A percentile compares a stretch with the other conserved stretches of the same genome.
These are phyloP conservation scores for Meteorus cinctellus DNA, from an alignment of 2,888 invertebrate species.

Conservation along the genomic window DNA sequence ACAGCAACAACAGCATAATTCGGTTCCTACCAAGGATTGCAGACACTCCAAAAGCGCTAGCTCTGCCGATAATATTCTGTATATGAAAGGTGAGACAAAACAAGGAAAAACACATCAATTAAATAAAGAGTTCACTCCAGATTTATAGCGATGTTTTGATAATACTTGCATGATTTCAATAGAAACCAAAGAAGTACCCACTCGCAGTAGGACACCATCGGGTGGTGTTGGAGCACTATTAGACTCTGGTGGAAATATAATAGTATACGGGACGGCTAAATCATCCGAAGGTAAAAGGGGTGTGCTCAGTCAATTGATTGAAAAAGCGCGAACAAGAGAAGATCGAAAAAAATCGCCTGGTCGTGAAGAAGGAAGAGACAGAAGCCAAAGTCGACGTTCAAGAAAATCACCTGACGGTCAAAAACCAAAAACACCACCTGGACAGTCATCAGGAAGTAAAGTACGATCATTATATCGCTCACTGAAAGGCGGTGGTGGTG, in stretches of 20 bases:
- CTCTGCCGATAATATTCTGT: constrained; percentile 69
- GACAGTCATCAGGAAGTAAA: constrained; percentile 60
- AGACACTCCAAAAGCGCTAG: constrained; percentile 63
- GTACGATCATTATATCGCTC: constrained; percentile 69
- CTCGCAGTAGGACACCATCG: constrained; percentile 67
- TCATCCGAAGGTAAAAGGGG: constrained; percentile 67
- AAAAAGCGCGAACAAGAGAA: constrained; percentile 75
- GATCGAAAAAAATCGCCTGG: constrained; percentile 74
- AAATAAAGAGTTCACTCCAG: too few species aligned
- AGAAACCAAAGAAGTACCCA: constrained; percentile 69
- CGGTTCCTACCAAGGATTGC: constrained; percentile 66
- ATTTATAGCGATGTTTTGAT: not conserved
- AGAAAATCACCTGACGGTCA: constrained; percentile 69
- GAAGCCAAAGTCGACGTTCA: constrained; percentile 67
- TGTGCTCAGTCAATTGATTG: constrained; percentile 76
- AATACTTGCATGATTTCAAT: constrained; percentile 16
- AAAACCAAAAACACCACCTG: constrained; percentile 67
- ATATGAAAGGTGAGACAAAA: constrained; percentile 67
- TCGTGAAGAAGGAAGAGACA: constrained; percentile 65
- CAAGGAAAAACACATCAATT: too few species aligned
- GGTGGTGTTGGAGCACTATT: constrained; percentile 65
- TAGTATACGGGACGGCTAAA: constrained; percentile 67
- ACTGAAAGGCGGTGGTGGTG: constrained; percentile 61
- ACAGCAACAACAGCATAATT: constrained; percentile 50
- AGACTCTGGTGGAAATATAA: constrained; percentile 69